Percentiles rank a stretch among this genome's conserved stretches.
These are phyloP conservation scores for Trinorchestia longiramus DNA, from an alignment of 1,140 invertebrate species.

Conservation along the genomic window DNA sequence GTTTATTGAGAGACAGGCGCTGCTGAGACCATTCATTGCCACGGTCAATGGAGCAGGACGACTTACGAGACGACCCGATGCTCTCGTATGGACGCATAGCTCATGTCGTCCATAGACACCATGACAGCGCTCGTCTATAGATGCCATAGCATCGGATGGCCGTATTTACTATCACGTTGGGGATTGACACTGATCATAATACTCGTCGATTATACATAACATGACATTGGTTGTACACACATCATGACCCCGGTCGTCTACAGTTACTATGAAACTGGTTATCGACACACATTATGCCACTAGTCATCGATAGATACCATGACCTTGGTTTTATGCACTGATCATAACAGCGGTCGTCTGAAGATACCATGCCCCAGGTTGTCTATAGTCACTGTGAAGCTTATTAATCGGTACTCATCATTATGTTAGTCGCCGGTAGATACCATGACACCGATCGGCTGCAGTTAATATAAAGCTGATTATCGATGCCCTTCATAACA, in stretches of 20 bases:
- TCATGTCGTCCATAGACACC: not conserved
- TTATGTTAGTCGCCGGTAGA: no score
- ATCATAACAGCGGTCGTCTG: no score
- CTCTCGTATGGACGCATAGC: not conserved
- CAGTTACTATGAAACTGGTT: not conserved
- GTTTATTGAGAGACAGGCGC: not conserved
- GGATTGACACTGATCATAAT: not conserved
- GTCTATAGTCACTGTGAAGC: no score
- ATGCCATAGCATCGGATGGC: no score
- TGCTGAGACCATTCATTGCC: not conserved
- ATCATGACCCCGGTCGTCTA: not conserved
- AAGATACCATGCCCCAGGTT: no score
- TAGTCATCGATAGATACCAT: not conserved
- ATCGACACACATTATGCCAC: not conserved
- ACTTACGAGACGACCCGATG: not conserved
- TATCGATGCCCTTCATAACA: no score
- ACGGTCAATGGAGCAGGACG: not conserved
- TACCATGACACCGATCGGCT: no score
- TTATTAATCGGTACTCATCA: no score
- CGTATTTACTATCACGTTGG: not conserved
- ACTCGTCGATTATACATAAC: not conserved
- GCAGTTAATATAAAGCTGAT: no score
- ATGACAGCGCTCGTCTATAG: not conserved
- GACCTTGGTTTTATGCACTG: not conserved
- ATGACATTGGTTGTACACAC: not conserved